Base-by-base conservation (phyloP, 1,140 invertebrate genomes). In the Trichoplusia ni region DNA sequence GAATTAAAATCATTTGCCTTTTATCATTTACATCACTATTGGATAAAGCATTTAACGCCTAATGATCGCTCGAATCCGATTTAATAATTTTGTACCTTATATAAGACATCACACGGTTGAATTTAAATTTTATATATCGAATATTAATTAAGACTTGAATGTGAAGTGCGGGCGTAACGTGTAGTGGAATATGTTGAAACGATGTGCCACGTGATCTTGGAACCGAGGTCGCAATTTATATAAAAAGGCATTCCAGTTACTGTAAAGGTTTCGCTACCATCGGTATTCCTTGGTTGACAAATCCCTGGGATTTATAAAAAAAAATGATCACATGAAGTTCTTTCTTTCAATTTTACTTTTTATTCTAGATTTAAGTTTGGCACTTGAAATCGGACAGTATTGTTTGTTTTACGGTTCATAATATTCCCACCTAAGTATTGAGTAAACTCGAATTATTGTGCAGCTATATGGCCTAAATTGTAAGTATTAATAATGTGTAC, bases 211-310 rank as follows among this genome's bases (percentile, higher is more conserved):
- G 18, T 18, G 18, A 37, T 37, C 16, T 31, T 53, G 9, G 14
- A 53, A 31, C 21, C 49, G 29, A 53, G 11, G 21, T 27, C n/a
- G 16, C 38, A 44, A 58, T 42, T 58, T 58, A 25, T 60, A 47
- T 29, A 35, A 47, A 60, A 60, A 60, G 56, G 56, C 56, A 60
- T 60, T 60, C 56, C 56, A 60, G 23, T 60, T 60, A 47, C 31
- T 60, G 9, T 60, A 60, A 46, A 33, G 40, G 25, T 29, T 44
- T 44, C 21, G 56, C 47, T 60, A 60, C 56, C 56, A 47, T 9
- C 9, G 29, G 23, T 21, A 16, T 54, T 37, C 37, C n/a, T n/a
- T n/a, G n/a, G n/a, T n/a, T n/a, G n/a, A n/a, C n/a, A n/a, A n/a
- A n/a, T n/a, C n/a, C n/a, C n/a, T n/a, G n/a, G n/a, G n/a, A n/a